Percentiles rank a stretch among this genome's conserved stretches.
These are phyloP conservation scores for Athrips mouffetella DNA, from an alignment of 2,888 invertebrate species.

Conservation along the genomic window DNA sequence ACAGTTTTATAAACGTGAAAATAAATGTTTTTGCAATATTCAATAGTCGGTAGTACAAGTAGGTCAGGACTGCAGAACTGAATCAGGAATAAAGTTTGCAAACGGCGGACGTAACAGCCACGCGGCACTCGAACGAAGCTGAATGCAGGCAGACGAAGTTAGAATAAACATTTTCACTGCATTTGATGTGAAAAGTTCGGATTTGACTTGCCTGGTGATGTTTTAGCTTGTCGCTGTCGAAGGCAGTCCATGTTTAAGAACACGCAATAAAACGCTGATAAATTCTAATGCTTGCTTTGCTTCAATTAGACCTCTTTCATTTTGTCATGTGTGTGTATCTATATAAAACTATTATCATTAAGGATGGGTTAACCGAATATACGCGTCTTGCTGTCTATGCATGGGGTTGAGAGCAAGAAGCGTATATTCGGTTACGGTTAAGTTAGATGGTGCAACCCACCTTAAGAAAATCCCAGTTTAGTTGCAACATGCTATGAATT, in stretches of 20 bases:
- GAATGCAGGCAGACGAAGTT: slow-evolving; percentile 10
- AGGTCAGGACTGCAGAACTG: slow-evolving; percentile 9
- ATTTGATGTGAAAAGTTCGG: slow-evolving; percentile 4
- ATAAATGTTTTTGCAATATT: slow-evolving; percentile 2
- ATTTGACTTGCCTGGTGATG: neutral
- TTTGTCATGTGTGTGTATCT: no score
- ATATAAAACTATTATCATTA: no score
- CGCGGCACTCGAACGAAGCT: neutral
- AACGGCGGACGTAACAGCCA: slow-evolving; percentile 24
- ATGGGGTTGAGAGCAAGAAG: no score
- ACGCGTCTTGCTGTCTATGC: no score
- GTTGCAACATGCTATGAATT: neutral
- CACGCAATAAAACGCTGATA: no score
- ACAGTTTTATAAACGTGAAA: slow-evolving; percentile 1
- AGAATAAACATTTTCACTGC: slow-evolving; percentile 12
- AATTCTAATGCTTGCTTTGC: neutral
- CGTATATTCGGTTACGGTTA: no score
- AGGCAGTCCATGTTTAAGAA: no score
- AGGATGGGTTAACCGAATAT: no score
- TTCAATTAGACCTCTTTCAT: neutral
- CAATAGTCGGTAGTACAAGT: slow-evolving; percentile 2
- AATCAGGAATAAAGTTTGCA: slow-evolving; percentile 32
- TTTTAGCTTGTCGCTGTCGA: neutral
- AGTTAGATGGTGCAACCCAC: no score
- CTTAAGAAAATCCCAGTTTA: neutral